Evolutionary conservation across 2,113 vertebrate species (phyloP).

Genomic region (Pituophis catenifer): DNA sequence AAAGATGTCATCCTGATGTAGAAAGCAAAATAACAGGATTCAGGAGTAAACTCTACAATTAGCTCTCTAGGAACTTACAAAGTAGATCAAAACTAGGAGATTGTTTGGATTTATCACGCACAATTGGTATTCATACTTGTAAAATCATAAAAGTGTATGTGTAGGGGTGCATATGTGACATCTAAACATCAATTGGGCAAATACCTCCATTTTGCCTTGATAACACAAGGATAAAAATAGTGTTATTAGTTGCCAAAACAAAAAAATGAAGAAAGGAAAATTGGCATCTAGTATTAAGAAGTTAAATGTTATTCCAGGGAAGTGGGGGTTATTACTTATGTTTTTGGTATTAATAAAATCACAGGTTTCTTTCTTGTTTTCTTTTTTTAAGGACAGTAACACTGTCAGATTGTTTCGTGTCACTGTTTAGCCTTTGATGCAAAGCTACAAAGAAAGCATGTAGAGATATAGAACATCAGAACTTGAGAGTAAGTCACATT

Average conservation of each 20-base stretch:
- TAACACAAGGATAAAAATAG: slow-evolving; percentile 20
- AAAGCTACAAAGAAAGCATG: slow-evolving; percentile 3
- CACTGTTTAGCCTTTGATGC: slow-evolving; percentile 35
- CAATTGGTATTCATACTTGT: not conserved
- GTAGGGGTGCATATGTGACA: not conserved
- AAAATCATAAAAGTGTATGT: slow-evolving; percentile 4
- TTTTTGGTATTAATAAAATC: slow-evolving; percentile 44
- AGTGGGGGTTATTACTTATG: not conserved
- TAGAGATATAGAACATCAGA: slow-evolving; percentile 30
- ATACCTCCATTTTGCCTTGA: not conserved
- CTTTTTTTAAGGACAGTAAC: slow-evolving; percentile 48
- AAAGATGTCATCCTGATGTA: not conserved
- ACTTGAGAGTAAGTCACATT: not conserved
- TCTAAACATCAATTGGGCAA: slow-evolving; percentile 15
- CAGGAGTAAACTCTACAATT: not conserved
- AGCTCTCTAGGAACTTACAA: not conserved
- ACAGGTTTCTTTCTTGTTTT: slow-evolving; percentile 36
- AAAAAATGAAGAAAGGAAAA: not conserved
- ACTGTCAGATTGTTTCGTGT: slow-evolving; percentile 34
- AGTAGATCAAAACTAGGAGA: not conserved
- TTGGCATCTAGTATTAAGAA: slow-evolving; percentile 20
- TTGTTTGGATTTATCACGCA: fast-evolving
- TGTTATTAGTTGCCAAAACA: not conserved
- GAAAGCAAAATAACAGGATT: not conserved
- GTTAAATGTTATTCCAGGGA: not conserved